Conservation (phyloP, 1,140 invertebrate genomes). For the Macrotrachela quadricornifera region DNA sequence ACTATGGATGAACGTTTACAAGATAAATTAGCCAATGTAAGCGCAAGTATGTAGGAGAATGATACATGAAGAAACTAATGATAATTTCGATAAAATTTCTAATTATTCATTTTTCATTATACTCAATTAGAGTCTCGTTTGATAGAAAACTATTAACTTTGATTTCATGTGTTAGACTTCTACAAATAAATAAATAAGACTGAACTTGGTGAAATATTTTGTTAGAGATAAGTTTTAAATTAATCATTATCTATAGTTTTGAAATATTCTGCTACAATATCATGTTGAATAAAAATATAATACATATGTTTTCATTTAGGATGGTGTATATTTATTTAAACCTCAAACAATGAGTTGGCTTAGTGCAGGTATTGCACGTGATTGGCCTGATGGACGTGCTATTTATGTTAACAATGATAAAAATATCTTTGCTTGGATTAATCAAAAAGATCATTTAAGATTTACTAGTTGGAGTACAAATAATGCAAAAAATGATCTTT, state of each 20-base stretch:
- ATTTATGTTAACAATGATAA: slow-evolving; percentile 3
- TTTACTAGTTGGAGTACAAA: background rate
- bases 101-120: no score
- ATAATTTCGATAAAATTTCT: no score
- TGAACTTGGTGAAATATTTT: no score
- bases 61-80: no score
- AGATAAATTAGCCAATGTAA: slow-evolving; percentile 14
- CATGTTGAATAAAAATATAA: background rate
- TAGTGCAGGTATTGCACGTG: background rate
- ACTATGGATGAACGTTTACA: slow-evolving; percentile 19
- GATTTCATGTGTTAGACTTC: no score
- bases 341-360: background rate
- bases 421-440: background rate
- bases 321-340: background rate
- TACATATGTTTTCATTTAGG: background rate
- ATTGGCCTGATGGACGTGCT: slow-evolving; percentile 6
- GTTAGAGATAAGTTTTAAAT: no score
- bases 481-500: background rate
- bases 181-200: no score
- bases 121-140: no score
- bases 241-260: background rate
- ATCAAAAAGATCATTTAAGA: background rate
- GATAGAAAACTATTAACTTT: no score
- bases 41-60: background rate
- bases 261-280: background rate